Percentiles rank a stretch among this genome's conserved stretches.
These are phyloP conservation scores for zebrafish (Danio rerio) DNA, from an alignment of 2,113 vertebrate genomes.

Conservation along the genomic window DNA sequence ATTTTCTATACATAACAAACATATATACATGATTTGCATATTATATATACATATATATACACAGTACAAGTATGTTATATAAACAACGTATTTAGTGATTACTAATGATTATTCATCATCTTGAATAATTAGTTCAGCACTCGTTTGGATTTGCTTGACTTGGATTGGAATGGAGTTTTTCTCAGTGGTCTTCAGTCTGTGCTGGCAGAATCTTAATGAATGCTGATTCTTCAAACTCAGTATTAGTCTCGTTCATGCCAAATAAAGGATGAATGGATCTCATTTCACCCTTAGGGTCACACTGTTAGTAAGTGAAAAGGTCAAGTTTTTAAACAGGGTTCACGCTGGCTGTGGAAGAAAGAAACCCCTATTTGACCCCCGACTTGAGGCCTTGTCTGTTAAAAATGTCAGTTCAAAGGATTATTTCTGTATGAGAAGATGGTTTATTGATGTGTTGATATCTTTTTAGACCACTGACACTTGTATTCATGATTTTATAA, in stretches of 20 bases:
- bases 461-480: slow-evolving; percentile 1
- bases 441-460: neutral
- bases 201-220: slow-evolving; percentile 27
- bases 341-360: slow-evolving; percentile 25
- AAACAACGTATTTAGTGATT: no score
- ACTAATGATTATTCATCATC: no score
- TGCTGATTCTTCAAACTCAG: slow-evolving; percentile 26
- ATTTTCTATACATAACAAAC: no score
- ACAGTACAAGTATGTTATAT: no score
- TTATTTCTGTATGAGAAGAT: neutral
- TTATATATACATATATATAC: no score
- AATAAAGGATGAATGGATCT: slow-evolving; percentile 34
- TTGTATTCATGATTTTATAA: neutral
- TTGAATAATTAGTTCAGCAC: no score
- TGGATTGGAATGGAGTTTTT: neutral
- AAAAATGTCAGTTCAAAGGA: neutral
- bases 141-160: neutral
- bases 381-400: slow-evolving; percentile 10
- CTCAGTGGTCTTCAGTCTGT: slow-evolving; percentile 24
- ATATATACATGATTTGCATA: no score
- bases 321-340: slow-evolving; percentile 44
- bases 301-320: slow-evolving; percentile 35
- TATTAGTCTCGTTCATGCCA: slow-evolving; percentile 30
- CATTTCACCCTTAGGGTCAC: slow-evolving; percentile 38
- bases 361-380: slow-evolving; percentile 14